Conservation (phyloP, 2,888 invertebrate species). For the Peribatodes rhomboidaria region DNA sequence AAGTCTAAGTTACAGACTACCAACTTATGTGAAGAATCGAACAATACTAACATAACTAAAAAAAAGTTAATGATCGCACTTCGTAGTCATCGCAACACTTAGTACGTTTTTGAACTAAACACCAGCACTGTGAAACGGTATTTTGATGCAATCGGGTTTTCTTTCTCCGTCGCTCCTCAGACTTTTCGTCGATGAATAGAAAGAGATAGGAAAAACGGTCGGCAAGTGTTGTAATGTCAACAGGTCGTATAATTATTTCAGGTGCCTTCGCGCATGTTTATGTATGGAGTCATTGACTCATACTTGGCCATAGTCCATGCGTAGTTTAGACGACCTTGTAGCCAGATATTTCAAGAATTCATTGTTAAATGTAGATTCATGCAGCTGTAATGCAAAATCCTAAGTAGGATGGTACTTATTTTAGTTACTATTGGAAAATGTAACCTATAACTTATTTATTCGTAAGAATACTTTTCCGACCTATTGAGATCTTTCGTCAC, state of each 20-base stretch:
- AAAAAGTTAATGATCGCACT: background rate
- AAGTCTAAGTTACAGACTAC: constrained; percentile 21
- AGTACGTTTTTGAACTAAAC: constrained; percentile 16
- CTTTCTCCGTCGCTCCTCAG: constrained; percentile 26
- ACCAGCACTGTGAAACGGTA: constrained; percentile 3
- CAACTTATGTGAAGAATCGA: constrained; percentile 15
- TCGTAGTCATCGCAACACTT: background rate
- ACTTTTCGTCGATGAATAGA: background rate
- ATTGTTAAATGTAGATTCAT: background rate
- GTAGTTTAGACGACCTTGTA: background rate
- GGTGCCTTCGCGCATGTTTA: constrained; percentile 23
- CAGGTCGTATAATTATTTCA: constrained; percentile 9
- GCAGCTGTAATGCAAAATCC: too few relatives aligned
- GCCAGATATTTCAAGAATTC: background rate
- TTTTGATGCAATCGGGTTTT: constrained; percentile 10
- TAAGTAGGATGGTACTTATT: too few relatives aligned
- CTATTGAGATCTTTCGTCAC: too few relatives aligned
- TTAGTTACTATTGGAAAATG: too few relatives aligned
- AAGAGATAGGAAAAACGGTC: constrained; percentile 19
- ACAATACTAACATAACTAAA: constrained; percentile 24
- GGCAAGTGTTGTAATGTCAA: constrained; percentile 2
- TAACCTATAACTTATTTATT: too few relatives aligned
- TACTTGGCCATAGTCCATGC: constrained; percentile 5
- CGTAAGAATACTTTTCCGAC: too few relatives aligned
- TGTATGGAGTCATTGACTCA: constrained; percentile 37